Percentiles rank a stretch among this genome's conserved stretches.
Conservation (phyloP, 2,113 vertebrate species). For the Eurystomus gularis region DNA sequence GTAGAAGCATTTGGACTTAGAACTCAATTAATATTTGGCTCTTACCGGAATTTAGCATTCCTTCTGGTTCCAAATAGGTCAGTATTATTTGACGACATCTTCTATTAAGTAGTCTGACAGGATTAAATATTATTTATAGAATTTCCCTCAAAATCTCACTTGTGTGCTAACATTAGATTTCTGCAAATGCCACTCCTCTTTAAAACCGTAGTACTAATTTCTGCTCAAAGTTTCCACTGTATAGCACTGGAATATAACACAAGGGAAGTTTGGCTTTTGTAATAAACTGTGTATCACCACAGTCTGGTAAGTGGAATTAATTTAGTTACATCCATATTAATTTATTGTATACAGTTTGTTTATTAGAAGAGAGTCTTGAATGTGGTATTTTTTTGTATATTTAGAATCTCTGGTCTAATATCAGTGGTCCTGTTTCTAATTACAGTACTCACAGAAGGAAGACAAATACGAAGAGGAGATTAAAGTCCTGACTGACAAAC, state of each 20-base stretch:
- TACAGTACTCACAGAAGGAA: conserved; percentile 98
- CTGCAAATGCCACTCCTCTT: neutral
- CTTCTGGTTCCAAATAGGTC: neutral
- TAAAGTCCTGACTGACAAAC: conserved; percentile 98
- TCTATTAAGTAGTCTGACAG: neutral
- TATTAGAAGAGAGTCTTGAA: neutral
- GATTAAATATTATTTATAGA: neutral
- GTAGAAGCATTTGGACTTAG: neutral
- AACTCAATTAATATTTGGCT: neutral
- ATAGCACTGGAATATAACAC: neutral
- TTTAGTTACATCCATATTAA: neutral
- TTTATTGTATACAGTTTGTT: neutral
- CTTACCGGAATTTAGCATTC: neutral
- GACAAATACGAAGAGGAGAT: conserved; percentile 99
- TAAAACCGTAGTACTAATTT: neutral
- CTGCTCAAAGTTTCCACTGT: neutral
- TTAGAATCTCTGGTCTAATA: conserved; percentile 27
- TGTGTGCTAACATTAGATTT: neutral
- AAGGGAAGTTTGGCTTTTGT: neutral
- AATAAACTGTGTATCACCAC: neutral
- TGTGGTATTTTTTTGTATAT: fast-evolving
- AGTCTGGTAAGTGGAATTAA: neutral
- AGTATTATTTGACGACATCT: neutral
- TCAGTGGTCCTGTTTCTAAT: conserved; percentile 62
- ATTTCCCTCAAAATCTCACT: neutral